Evolutionary conservation across 2,113 vertebrate species (phyloP), one percentile per base, ranked within the genome.

Genomic region (Loxodonta africana): DNA sequence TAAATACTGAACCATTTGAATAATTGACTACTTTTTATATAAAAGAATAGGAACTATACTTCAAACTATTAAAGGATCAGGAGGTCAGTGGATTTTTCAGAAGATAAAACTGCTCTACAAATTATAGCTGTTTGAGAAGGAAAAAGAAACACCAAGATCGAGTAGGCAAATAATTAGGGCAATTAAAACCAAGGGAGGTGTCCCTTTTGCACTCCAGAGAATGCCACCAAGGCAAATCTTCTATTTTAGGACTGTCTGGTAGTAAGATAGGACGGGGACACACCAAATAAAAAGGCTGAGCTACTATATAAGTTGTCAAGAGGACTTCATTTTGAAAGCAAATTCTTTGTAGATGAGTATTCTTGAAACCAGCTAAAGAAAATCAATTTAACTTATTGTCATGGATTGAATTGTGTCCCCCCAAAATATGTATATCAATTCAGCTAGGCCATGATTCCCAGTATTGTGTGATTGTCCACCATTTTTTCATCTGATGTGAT

Each of bases 171-270:
- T 92, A 97, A 97, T 95, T 85, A 93, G 89, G 51, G 91, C 81
- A 97, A 95, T 97, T 95, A 96, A 96, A 97, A 73, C 67, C 25
- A 33, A 83, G 91, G 80, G 86, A 87, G 71, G 76, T 93, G 87
- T 97, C 95, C 92, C 95, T 96, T 97, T 88, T 92, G 53, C 33
- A 46, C 76, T 95, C 57, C 63, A 20, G 30, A 73, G 69, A 91
- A 62, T 87, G 41, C 41, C 57, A 51, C 83, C 65, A 57, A 41
- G 23, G 51, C 30, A 90, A 48, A 8, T 83, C 84, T 93, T 92
- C 90, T 96, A 21, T 97, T 97, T 97, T 63, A 95, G 53, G 33
- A 30, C 74, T 74, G 78, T 90, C 86, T 92, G 60, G 81, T 90
- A 89, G 93, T 95, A 94, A 97, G 91, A 93, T 76, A 44, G 93